Evolutionary conservation across 2,797 vertebrate species (phyloP).

Genomic region (Muscicapa striata): DNA sequence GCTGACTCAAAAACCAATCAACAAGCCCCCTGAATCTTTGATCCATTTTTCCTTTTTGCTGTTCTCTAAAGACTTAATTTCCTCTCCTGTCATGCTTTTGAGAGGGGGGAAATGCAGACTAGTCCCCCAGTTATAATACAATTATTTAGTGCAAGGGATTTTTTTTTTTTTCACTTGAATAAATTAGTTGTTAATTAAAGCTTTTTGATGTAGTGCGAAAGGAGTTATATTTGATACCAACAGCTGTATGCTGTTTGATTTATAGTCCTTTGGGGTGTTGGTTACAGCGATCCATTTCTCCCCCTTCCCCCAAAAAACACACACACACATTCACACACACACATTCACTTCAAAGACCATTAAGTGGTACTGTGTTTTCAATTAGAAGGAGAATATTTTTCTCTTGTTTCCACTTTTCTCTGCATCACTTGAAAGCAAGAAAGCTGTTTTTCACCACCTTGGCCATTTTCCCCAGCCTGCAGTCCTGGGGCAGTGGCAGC

Average conservation of each 20-base stretch:
- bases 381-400: conserved; percentile 10
- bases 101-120: background rate
- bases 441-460: background rate
- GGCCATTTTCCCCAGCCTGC: background rate
- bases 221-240: conserved; percentile 55
- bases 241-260: conserved; percentile 67
- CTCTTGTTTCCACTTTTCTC: background rate
- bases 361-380: conserved; percentile 31
- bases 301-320: background rate
- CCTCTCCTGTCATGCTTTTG: conserved; percentile 43
- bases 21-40: conserved; percentile 53
- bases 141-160: conserved; percentile 42
- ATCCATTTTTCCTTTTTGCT: conserved; percentile 60
- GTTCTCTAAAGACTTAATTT: conserved; percentile 64
- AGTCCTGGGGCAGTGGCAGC: background rate
- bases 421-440: background rate
- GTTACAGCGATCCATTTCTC: background rate
- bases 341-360: background rate
- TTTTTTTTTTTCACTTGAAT: conserved; percentile 54
- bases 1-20: conserved; percentile 32
- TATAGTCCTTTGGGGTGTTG: conserved; percentile 59
- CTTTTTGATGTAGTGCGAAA: conserved; percentile 68
- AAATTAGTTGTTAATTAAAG: conserved; percentile 76
- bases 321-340: background rate
- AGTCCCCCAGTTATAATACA: conserved; percentile 57